A percentile compares a stretch with the other conserved stretches of the same genome.
Evolutionary conservation across 2,797 vertebrate species (phyloP).

Genomic region (Tympanoctomys barrerae): DNA sequence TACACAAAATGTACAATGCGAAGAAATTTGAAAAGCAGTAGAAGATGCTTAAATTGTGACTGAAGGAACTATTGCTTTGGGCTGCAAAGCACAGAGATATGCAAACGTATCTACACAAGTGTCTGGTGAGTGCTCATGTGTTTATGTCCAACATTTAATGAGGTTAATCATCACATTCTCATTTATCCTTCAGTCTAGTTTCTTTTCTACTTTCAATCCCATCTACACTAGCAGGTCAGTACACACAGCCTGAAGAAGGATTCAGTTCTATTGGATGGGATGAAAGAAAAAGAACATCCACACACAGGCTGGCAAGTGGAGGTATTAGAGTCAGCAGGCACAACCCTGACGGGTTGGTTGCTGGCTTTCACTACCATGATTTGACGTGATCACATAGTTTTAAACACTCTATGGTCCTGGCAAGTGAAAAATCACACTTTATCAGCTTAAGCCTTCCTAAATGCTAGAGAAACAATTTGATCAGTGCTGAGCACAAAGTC

Average conservation of each 20-base stretch:
- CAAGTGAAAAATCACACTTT: slow-evolving; percentile 62
- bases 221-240: not conserved
- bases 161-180: not conserved
- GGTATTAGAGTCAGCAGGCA: not conserved
- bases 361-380: slow-evolving; percentile 54
- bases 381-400: slow-evolving; percentile 64
- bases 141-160: not conserved
- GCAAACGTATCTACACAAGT: not conserved
- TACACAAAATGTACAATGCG: not conserved
- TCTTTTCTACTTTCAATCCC: slow-evolving; percentile 29
- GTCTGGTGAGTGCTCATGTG: not conserved
- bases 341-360: not conserved
- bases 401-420: slow-evolving; percentile 59
- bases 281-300: slow-evolving; percentile 47
- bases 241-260: not conserved
- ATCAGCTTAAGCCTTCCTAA: slow-evolving; percentile 59
- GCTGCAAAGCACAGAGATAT: not conserved
- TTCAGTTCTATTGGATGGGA: slow-evolving; percentile 6
- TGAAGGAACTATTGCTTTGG: slow-evolving; percentile 2
- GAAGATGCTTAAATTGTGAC: not conserved
- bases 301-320: slow-evolving; percentile 20
- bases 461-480: slow-evolving; percentile 57
- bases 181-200: slow-evolving; percentile 22
- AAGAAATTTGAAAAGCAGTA: slow-evolving; percentile 27
- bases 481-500: slow-evolving; percentile 23